phyloP scores from a whole-genome alignment of 1,140 invertebrate genomes.

The Sycobia sp. region DNA sequence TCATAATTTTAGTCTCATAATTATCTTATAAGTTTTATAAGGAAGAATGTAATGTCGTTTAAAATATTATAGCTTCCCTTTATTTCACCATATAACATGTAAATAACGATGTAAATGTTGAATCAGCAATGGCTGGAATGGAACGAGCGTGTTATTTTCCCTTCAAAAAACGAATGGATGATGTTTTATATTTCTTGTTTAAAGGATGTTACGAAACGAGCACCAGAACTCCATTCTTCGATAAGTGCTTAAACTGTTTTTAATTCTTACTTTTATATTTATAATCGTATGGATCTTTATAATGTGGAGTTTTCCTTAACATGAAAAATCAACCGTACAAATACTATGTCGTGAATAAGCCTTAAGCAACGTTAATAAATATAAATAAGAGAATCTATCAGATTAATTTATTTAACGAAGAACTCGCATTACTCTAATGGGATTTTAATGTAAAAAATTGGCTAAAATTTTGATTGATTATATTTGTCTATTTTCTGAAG shows the following conservation, averaged over 20 bases:
- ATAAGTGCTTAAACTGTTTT: slow-evolving; percentile 8
- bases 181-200: slow-evolving; percentile 19
- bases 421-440: neutral
- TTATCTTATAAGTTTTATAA: slow-evolving; percentile 28
- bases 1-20: slow-evolving; percentile 20
- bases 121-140: slow-evolving; percentile 8
- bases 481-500: too few relatives aligned
- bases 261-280: neutral
- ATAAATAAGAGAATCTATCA: slow-evolving; percentile 22
- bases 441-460: slow-evolving; percentile 19
- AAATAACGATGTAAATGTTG: slow-evolving; percentile 52
- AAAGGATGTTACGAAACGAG: slow-evolving; percentile 4
- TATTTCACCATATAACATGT: slow-evolving; percentile 46
- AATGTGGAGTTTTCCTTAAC: slow-evolving; percentile 15
- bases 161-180: slow-evolving; percentile 27
- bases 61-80: slow-evolving; percentile 25
- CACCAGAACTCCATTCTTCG: slow-evolving; percentile 3
- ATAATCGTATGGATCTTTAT: neutral
- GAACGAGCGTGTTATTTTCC: neutral
- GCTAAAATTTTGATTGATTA: too few relatives aligned
- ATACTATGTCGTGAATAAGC: slow-evolving; percentile 33
- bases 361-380: slow-evolving; percentile 27
- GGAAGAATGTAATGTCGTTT: slow-evolving; percentile 19
- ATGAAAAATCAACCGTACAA: slow-evolving; percentile 26
- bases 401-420: slow-evolving; percentile 14